Percentiles rank a stretch among this genome's conserved stretches.
These are phyloP conservation scores for Mustelus asterias DNA, from an alignment of 2,113 vertebrate species.

Conservation along the genomic window DNA sequence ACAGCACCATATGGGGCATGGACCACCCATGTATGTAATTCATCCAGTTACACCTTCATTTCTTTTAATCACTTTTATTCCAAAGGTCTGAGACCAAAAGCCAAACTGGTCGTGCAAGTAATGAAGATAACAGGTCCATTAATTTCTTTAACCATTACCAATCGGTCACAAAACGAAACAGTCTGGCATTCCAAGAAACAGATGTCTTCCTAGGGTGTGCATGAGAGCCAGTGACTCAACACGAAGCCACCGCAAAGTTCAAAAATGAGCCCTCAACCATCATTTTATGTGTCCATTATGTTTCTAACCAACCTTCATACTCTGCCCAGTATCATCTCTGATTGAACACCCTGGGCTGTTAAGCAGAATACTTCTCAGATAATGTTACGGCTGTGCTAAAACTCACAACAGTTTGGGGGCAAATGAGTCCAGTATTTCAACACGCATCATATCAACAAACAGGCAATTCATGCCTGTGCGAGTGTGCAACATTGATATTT, in stretches of 20 bases:
- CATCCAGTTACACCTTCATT: not conserved
- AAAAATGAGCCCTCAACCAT: not conserved
- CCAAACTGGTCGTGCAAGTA: not conserved
- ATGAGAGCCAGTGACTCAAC: not conserved
- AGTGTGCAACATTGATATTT: not conserved
- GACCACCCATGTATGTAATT: not conserved
- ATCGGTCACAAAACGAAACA: not conserved
- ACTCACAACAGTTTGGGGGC: not conserved
- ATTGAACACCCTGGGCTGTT: not conserved
- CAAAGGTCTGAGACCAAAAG: not conserved
- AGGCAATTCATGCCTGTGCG: not conserved
- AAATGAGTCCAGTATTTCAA: not conserved
- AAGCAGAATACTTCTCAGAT: too few species aligned
- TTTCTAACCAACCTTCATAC: not conserved
- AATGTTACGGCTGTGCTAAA: not conserved
- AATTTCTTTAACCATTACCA: not conserved
- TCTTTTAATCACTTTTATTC: not conserved
- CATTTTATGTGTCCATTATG: not conserved
- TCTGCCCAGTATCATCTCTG: not conserved
- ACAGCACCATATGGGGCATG: not conserved
- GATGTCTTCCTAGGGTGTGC: not conserved
- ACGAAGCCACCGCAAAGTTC: not conserved
- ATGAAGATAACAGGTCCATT: not conserved
- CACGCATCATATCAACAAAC: not conserved
- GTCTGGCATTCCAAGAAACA: not conserved